phyloP scores from a whole-genome alignment of 2,888 invertebrate species.

The Eledone cirrhosa region DNA sequence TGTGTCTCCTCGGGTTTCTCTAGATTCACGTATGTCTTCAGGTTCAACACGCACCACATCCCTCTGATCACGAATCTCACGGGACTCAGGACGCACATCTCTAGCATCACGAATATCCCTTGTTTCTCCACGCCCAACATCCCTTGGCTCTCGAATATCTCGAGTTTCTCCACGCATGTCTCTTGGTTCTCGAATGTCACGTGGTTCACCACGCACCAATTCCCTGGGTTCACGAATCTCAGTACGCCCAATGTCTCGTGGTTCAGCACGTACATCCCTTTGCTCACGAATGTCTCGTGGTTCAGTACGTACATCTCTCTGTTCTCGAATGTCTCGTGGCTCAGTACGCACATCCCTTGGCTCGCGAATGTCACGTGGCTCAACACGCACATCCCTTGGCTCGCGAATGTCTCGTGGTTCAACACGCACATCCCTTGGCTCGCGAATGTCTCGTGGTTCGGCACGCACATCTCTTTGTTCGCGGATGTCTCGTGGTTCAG shows the following conservation, averaged over 20 bases:
- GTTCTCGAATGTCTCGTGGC: slow-evolving; percentile 11
- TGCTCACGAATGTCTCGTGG: slow-evolving; percentile 12
- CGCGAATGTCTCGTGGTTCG: slow-evolving; percentile 16
- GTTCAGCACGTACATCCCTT: not conserved
- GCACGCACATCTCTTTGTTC: slow-evolving; percentile 20
- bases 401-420: slow-evolving; percentile 10
- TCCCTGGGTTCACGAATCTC: slow-evolving; percentile 2
- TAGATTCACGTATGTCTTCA: not conserved
- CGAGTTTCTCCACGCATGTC: slow-evolving; percentile 22
- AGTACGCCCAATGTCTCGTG: not conserved
- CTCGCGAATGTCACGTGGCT: slow-evolving; percentile 10
- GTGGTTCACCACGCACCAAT: not conserved
- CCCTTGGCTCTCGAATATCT: not conserved
- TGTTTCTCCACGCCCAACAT: not conserved
- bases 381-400: slow-evolving; percentile 20
- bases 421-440: slow-evolving; percentile 25
- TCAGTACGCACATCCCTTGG: slow-evolving; percentile 29
- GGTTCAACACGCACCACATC: not conserved
- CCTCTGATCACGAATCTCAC: not conserved
- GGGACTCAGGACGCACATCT: not conserved
- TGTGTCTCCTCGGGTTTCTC: not conserved
- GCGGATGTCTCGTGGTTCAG: slow-evolving; percentile 8
- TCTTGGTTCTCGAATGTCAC: not conserved
- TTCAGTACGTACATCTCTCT: slow-evolving; percentile 28
- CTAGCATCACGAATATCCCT: slow-evolving; percentile 4